Evolutionary conservation across 1,140 invertebrate species (phyloP), one percentile per base, ranked within the genome.

Genomic region (Leptopilina clavipes): DNA sequence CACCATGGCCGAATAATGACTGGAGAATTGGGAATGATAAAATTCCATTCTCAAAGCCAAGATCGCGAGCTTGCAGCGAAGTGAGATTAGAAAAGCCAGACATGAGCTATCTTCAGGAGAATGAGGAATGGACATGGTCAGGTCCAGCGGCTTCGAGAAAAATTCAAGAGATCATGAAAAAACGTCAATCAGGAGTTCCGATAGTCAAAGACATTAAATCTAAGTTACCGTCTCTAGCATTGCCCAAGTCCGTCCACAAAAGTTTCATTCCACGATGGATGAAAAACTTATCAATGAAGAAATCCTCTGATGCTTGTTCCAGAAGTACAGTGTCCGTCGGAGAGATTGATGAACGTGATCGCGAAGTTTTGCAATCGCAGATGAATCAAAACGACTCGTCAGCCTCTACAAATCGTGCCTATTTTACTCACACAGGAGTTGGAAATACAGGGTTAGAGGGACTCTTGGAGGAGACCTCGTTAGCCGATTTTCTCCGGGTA

Each of bases 401-500:
- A 22, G 19, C 73, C 71, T 80, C 75, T 9, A 71, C 59, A 45
- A 17, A 72, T 1, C 77, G 77, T 6, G 71, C 85, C 8, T 87
- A 90, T 52, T 82, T 88, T 31, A 88, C 87, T 22, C 85, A 89
- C 25, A 84, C 86, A 0, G 85, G 87, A 5, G 79, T 77, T 31
- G 3, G 83, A 82, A 71, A 76, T 86, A 14, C 75, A 80, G 0
- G 79, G 9, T 48, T 82, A 12, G 52, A 14, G 43, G 76, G 78
- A 43, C 89, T 95, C 22, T 87, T 95, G 54, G 95, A 96, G 89
- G 93, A 95, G 81, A 96, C 95, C 0, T 95, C 94, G 18, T 88
- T 96, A 11, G 94, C 94, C 2, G 95, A 96, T 87, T 92, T 96
- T 19, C 89, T 95, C 14, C 89, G 94, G 43, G 94, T 94, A 0